Conservation (phyloP, 2,888 invertebrate genomes). For the Phanerotoma sp. region DNA sequence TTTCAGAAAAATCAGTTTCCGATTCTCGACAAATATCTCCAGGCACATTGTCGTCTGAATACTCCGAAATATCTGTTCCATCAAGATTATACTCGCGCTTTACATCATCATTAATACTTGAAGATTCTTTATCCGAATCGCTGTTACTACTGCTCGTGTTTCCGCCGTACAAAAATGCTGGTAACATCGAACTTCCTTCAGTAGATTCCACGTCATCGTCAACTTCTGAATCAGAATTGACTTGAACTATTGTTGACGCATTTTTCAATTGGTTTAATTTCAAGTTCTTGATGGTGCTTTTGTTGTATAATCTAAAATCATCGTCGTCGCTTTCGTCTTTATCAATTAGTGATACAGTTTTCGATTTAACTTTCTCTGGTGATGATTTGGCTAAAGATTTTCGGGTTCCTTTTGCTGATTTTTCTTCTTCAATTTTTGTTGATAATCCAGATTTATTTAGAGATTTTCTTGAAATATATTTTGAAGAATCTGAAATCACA, state of each 20-base stretch:
- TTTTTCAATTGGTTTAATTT: no score
- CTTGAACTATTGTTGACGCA: conserved; percentile 13
- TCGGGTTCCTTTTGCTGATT: no score
- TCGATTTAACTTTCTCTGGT: no score
- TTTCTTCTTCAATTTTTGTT: no score
- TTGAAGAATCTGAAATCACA: no score
- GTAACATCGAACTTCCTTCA: conserved; percentile 16
- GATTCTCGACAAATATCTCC: conserved; percentile 48
- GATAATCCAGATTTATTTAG: no score
- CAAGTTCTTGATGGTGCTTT: no score
- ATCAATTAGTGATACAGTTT: no score
- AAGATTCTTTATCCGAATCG: background rate
- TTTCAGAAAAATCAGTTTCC: conserved; percentile 46
- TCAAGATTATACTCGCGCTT: conserved; percentile 45
- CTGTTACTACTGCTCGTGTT: background rate
- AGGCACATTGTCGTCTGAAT: conserved; percentile 46
- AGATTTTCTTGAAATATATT: no score
- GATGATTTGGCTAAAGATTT: no score
- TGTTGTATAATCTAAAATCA: no score
- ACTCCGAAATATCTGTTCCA: conserved; percentile 34
- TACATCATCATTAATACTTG: conserved; percentile 40
- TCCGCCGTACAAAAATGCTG: conserved; percentile 28
- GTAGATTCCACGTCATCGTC: conserved; percentile 15
- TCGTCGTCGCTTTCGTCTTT: no score
- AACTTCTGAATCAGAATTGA: background rate